Evolutionary conservation across 92 coral and sea anemone genomes (phyloP).

Genomic region (Bergia sp.): DNA sequence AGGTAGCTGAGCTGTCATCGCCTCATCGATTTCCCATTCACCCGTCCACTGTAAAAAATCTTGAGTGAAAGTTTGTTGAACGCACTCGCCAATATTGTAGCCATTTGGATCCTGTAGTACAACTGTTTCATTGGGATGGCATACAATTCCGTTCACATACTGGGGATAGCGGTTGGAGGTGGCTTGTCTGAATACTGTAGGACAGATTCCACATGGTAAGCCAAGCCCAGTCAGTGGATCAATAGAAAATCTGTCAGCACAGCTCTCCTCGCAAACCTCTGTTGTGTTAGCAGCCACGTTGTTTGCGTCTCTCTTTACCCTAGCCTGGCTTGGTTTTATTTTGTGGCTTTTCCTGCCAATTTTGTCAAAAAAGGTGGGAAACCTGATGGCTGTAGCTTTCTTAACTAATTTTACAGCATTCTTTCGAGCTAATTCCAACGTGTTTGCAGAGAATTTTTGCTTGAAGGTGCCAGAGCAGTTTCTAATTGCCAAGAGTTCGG

Average conservation of each 20-base stretch:
- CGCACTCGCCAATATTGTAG: not conserved
- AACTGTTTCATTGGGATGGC: slow-evolving; percentile 29
- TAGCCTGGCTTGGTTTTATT: not conserved
- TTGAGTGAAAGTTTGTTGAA: slow-evolving; percentile 15
- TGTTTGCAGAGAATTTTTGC: slow-evolving; percentile 3
- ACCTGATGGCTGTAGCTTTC: not conserved
- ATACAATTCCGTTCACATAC: slow-evolving; percentile 21
- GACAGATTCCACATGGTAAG: slow-evolving; percentile 27
- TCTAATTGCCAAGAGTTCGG: not conserved
- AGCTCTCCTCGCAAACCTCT: not conserved
- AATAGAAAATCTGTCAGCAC: not conserved
- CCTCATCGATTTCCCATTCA: slow-evolving; percentile 22
- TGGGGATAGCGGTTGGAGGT: slow-evolving; percentile 4
- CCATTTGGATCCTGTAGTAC: not conserved
- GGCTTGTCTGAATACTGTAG: slow-evolving; percentile 16
- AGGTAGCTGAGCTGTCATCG: slow-evolving; percentile 1
- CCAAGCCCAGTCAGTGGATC: slow-evolving; percentile 16
- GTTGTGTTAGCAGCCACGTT: not conserved
- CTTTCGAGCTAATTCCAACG: slow-evolving; percentile 1
- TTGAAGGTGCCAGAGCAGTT: slow-evolving; percentile 23
- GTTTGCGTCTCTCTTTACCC: not conserved
- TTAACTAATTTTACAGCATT: not conserved
- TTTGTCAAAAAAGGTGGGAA: not conserved
- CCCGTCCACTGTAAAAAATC: slow-evolving; percentile 30
- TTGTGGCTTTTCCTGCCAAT: no score